phyloP scores from a whole-genome alignment of 2,888 invertebrate species.

The Cyrtodaria siliqua region DNA sequence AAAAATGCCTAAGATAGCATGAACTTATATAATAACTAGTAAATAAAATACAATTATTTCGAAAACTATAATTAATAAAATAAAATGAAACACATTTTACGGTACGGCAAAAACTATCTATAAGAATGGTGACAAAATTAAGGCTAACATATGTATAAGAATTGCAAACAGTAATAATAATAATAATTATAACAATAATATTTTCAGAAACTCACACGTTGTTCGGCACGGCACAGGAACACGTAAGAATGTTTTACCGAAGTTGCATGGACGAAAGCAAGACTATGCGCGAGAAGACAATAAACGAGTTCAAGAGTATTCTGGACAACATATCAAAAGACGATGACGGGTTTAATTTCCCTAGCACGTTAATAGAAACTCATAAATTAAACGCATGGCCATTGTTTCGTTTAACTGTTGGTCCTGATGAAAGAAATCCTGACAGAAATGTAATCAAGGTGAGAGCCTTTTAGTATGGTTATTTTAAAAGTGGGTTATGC shows the following conservation, averaged over 20 bases:
- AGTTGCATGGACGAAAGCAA: constrained; percentile 76
- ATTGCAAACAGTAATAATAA: too few relatives aligned
- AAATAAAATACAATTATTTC: too few relatives aligned
- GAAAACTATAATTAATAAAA: too few relatives aligned
- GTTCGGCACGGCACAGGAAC: constrained; percentile 63
- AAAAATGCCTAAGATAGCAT: too few relatives aligned
- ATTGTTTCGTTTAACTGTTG: constrained; percentile 74
- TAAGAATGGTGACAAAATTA: too few relatives aligned
- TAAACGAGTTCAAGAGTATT: constrained; percentile 64
- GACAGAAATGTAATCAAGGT: constrained; percentile 78
- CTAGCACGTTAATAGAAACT: constrained; percentile 64
- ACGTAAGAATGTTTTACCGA: constrained; percentile 70
- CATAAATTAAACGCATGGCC: constrained; percentile 78
- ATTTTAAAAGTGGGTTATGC: too few relatives aligned
- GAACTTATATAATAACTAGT: too few relatives aligned
- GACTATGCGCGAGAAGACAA: constrained; percentile 55
- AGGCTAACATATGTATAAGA: too few relatives aligned
- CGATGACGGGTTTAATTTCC: constrained; percentile 49
- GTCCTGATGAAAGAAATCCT: constrained; percentile 77
- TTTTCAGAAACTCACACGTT: constrained; percentile 61
- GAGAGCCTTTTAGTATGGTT: too few relatives aligned
- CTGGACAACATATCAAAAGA: constrained; percentile 57
- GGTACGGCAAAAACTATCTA: too few relatives aligned
- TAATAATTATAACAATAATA: too few relatives aligned
- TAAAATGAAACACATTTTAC: too few relatives aligned